phyloP scores from a whole-genome alignment of 2,797 vertebrate genomes.

The Ciconia nigra region DNA sequence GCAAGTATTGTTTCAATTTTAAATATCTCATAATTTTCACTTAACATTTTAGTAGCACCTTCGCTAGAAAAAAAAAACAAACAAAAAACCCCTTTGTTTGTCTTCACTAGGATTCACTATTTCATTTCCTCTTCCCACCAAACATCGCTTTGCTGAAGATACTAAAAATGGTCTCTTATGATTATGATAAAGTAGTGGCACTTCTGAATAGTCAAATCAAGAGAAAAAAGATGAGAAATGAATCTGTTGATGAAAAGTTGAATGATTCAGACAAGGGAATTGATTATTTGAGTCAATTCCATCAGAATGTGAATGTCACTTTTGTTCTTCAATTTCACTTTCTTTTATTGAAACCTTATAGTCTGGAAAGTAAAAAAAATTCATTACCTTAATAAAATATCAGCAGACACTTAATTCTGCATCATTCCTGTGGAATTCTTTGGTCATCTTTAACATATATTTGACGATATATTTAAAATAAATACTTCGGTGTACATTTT shows the following conservation, averaged over 20 bases:
- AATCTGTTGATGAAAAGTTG: slow-evolving; percentile 37
- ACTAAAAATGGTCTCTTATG: slow-evolving; percentile 18
- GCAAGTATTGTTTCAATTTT: neutral
- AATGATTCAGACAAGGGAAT: slow-evolving; percentile 42
- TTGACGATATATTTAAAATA: neutral
- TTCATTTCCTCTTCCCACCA: slow-evolving; percentile 6
- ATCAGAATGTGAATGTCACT: slow-evolving; percentile 31
- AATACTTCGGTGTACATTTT: neutral
- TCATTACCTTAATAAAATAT: neutral
- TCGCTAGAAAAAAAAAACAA: neutral
- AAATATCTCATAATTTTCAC: neutral
- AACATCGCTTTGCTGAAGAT: neutral
- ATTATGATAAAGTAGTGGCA: slow-evolving; percentile 26
- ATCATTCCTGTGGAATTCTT: neutral
- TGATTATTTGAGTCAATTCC: slow-evolving; percentile 51
- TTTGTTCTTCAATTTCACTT: slow-evolving; percentile 19
- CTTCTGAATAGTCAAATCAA: slow-evolving; percentile 60
- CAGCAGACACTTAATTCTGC: neutral
- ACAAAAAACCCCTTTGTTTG: neutral
- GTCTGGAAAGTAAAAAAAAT: neutral
- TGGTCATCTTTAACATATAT: neutral
- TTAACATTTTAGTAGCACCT: neutral
- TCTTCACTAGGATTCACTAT: neutral
- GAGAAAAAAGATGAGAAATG: neutral
- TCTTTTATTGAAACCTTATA: neutral